Evolutionary conservation across 1,140 invertebrate genomes (phyloP).

Genomic region (Pygmarrhopalites habei): DNA sequence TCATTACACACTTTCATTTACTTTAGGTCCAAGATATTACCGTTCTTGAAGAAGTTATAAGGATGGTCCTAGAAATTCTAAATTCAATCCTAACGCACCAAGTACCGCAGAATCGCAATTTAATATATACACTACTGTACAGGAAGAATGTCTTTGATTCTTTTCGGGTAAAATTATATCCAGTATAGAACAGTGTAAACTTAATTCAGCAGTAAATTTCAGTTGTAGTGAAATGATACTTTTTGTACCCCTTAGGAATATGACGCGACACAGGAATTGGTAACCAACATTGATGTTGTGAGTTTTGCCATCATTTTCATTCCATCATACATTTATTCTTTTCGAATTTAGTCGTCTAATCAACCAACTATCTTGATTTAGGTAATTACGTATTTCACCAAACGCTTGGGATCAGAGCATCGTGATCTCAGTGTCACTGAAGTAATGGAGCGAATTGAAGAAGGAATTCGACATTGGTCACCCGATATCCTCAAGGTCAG

Average conservation of each 20-base stretch:
- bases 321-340: no score
- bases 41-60: constrained; percentile 92
- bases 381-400: constrained; percentile 82
- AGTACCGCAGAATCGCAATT: constrained; percentile 81
- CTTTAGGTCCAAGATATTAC: constrained; percentile 81
- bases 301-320: no score
- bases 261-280: constrained; percentile 86
- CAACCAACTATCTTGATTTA: constrained; percentile 46
- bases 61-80: constrained; percentile 92
- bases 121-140: constrained; percentile 93
- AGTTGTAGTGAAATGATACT: no score
- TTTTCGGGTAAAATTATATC: no score
- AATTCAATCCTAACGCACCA: constrained; percentile 87
- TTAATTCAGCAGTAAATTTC: no score
- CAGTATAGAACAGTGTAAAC: no score
- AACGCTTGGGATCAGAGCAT: constrained; percentile 56
- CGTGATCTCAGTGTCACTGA: constrained; percentile 65
- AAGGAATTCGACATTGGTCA: constrained; percentile 57
- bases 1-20: no score
- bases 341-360: no score
- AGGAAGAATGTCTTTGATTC: constrained; percentile 83
- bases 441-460: constrained; percentile 77
- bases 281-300: constrained; percentile 93
- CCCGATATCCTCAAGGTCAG: constrained; percentile 81
- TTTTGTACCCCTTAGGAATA: no score